These are phyloP conservation scores for Polydesmus complanatus DNA, from an alignment of 2,888 invertebrate species.

Conservation along the genomic window DNA sequence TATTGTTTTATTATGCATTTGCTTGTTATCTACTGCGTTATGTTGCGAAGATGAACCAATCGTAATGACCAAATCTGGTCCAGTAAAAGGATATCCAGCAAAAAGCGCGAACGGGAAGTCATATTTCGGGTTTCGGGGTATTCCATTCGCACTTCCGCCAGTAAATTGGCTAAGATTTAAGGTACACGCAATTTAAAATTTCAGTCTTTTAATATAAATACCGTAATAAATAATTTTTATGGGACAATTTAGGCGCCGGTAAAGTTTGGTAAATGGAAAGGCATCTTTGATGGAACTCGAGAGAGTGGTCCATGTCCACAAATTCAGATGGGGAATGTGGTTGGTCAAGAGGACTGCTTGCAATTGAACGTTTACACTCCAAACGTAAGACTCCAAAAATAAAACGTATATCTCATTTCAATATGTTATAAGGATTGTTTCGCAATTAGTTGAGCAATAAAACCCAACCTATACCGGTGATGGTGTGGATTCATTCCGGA, in stretches of 20 bases:
- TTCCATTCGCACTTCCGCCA: background rate
- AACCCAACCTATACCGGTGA: background rate
- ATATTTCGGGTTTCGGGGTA: background rate
- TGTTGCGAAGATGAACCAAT: background rate
- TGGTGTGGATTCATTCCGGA: constrained; percentile 4
- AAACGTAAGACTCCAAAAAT: background rate
- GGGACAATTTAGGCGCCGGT: too few species aligned
- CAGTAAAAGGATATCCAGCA: background rate
- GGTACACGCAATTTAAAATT: background rate
- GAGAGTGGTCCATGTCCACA: background rate
- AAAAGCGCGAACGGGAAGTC: background rate
- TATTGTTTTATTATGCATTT: too few species aligned
- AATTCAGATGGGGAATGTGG: background rate
- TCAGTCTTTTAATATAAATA: background rate
- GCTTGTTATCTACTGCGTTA: too few species aligned
- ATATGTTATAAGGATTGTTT: background rate
- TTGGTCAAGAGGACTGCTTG: background rate
- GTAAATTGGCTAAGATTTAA: background rate
- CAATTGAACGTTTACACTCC: background rate
- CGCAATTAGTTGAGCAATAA: background rate
- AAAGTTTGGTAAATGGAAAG: too few species aligned
- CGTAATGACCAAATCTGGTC: background rate
- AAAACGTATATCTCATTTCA: background rate
- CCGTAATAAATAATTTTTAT: too few species aligned
- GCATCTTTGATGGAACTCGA: background rate